Conservation (phyloP, 2,113 vertebrate genomes). For the Prietella phreatophila region DNA sequence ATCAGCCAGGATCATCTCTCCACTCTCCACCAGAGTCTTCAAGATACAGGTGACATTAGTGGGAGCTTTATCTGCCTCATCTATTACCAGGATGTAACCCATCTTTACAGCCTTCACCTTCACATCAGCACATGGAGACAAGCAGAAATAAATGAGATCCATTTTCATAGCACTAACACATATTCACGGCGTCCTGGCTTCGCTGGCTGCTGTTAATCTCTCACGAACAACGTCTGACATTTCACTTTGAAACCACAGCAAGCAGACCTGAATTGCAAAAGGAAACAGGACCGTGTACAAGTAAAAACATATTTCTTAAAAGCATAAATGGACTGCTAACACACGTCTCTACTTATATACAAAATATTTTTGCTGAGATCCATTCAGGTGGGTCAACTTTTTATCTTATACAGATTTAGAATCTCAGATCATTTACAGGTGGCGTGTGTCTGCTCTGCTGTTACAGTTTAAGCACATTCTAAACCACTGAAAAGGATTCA, state of each 20-base stretch:
- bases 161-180: conserved; percentile 21
- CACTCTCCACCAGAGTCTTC: conserved; percentile 95
- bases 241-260: conserved; percentile 2
- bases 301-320: not conserved
- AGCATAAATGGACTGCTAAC: not conserved
- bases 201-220: conserved; percentile 22
- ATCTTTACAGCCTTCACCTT: conserved; percentile 93
- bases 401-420: not conserved
- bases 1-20: conserved; percentile 96
- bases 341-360: not conserved
- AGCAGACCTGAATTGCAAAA: not conserved
- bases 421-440: conserved; percentile 15
- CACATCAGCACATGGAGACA: conserved; percentile 53
- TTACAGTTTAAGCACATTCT: conserved; percentile 21
- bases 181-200: not conserved
- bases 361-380: not conserved
- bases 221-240: conserved; percentile 11
- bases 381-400: conserved; percentile 9
- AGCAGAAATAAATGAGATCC: conserved; percentile 6
- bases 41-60: conserved; percentile 97
- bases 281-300: conserved; percentile 11
- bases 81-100: conserved; percentile 89
- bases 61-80: conserved; percentile 96
- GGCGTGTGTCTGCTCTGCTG: conserved; percentile 13
- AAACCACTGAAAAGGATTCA: conserved; percentile 42